A percentile compares a stretch with the other conserved stretches of the same genome.
Conservation (phyloP, 2,888 invertebrate genomes). For the Rhagonycha fulva region DNA sequence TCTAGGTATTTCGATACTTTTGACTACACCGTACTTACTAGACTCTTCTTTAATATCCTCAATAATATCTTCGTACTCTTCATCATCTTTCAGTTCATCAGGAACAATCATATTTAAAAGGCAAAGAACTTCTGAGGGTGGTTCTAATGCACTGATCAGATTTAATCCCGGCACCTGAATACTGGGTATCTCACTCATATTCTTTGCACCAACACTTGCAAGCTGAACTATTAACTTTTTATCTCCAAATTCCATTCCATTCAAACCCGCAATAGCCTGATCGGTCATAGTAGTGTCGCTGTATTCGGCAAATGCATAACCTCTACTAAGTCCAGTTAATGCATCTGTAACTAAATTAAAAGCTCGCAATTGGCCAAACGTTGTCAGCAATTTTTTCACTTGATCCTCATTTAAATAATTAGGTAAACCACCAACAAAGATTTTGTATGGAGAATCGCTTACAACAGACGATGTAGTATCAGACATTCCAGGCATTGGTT, state of each 20-base stretch:
- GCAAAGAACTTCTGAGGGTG: constrained; percentile 92
- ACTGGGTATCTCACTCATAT: constrained; percentile 80
- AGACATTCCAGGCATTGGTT: constrained; percentile 94
- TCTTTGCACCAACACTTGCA: constrained; percentile 96
- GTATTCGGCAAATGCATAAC: constrained; percentile 99
- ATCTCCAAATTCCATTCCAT: constrained; percentile 99
- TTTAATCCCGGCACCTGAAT: constrained; percentile 96
- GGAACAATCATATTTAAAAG: constrained; percentile 95
- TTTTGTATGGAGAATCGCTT: constrained; percentile 97
- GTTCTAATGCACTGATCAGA: constrained; percentile 87
- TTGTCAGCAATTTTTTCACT: constrained; percentile 97
- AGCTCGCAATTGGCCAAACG: constrained; percentile 96
- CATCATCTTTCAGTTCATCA: constrained; percentile 90
- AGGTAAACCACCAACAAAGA: constrained; percentile 97
- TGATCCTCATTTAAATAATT: constrained; percentile 99
- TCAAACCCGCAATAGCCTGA: constrained; percentile 97
- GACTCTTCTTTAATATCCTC: constrained; percentile 99
- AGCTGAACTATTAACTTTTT: constrained; percentile 98
- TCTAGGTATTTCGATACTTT: constrained; percentile 95
- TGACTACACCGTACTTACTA: constrained; percentile 96
- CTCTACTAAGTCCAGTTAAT: constrained; percentile 97
- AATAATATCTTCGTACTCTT: constrained; percentile 98
- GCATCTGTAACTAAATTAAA: constrained; percentile 99
- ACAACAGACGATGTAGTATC: constrained; percentile 90
- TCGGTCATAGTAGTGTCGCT: constrained; percentile 96